A percentile compares a stretch with the other conserved stretches of the same genome.
Evolutionary conservation across 2,113 vertebrate genomes (phyloP).

Genomic region (Cranoglanis bouderius): DNA sequence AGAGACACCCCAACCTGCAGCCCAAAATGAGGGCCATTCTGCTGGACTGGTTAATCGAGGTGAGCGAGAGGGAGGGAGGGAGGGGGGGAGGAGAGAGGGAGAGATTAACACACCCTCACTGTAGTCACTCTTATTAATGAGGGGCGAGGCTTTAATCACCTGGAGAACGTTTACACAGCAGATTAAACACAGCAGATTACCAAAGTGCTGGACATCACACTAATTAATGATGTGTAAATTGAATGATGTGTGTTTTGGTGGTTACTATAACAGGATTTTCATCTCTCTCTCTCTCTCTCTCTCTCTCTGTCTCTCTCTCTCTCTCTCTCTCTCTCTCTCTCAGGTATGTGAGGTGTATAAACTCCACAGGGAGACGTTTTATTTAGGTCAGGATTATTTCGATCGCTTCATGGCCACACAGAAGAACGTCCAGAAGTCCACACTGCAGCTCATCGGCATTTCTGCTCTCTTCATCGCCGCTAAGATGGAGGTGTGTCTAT

Average conservation of each 20-base stretch:
- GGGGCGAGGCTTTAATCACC: background rate
- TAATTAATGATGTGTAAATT: background rate
- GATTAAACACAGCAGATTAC: background rate
- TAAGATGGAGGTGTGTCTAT: constrained; percentile 84
- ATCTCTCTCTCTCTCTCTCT: background rate
- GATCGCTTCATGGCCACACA: constrained; percentile 97
- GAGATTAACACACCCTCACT: background rate
- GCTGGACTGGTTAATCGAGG: constrained; percentile 98
- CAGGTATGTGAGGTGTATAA: constrained; percentile 95
- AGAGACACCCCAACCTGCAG: constrained; percentile 90
- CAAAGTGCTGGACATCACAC: background rate
- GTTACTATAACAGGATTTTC: background rate
- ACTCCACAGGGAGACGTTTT: constrained; percentile 93
- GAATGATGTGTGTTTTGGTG: background rate
- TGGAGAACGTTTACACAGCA: background rate
- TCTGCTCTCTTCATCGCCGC: constrained; percentile 93
- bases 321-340: constrained; percentile 1
- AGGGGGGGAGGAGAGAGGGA: background rate
- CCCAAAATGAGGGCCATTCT: constrained; percentile 93
- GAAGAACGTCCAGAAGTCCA: constrained; percentile 85
- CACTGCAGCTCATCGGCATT: constrained; percentile 93
- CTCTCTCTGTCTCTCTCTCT: background rate
- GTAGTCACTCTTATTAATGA: background rate
- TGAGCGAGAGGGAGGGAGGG: constrained; percentile 41
- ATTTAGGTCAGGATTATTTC: constrained; percentile 94